Evolutionary conservation across 64 coral and sea anemone species (phyloP), one percentile per base, ranked within the genome.

Genomic region (Anthopleura sola): DNA sequence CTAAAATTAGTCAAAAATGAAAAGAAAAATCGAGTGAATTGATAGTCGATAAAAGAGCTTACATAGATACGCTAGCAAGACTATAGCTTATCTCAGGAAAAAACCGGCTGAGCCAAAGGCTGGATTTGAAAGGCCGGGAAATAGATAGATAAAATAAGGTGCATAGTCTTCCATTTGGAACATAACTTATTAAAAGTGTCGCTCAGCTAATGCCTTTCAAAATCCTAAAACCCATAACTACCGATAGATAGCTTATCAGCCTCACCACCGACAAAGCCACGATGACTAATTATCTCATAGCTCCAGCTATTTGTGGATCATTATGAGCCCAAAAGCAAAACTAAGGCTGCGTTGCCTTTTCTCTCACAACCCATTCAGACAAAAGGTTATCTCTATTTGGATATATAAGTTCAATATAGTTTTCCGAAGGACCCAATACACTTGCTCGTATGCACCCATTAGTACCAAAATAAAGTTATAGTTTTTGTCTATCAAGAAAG

Each of bases 161-260:
- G 23, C 2, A 71, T 14, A 10, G 14, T 71, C 66, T 34, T 71
- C 66, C 66, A 71, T 71, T 71, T 32, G 66, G 23, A 29, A 10
- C 6, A 31, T 68, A 71, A 34, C 66, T 71, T 71, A 71, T 71
- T 71, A 71, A 71, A 71, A 71, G 66, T 71, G n/a, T 17, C 29
- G 12, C 34, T 32, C 26, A 15, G 31, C 28, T 71, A 71, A 71
- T 71, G 66, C 60, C 24, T 66, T 66, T 66, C 9, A 66, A 66
- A n/a, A n/a, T n/a, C 7, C 28, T 71, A 16, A 32, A 34, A 28
- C 29, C 62, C n/a, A 71, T 71, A 71, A 32, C 29, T 34, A 71
- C 12, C 28, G 26, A 32, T 71, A 71, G 50, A 53, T 53, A 15
- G 13, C 66, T 71, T 71, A 71, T 71, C 66, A 71, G 16, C 66